A percentile compares a stretch with the other conserved stretches of the same genome.
Evolutionary conservation across 2,113 vertebrate species (phyloP).

Genomic region (Sardina pilchardus): DNA sequence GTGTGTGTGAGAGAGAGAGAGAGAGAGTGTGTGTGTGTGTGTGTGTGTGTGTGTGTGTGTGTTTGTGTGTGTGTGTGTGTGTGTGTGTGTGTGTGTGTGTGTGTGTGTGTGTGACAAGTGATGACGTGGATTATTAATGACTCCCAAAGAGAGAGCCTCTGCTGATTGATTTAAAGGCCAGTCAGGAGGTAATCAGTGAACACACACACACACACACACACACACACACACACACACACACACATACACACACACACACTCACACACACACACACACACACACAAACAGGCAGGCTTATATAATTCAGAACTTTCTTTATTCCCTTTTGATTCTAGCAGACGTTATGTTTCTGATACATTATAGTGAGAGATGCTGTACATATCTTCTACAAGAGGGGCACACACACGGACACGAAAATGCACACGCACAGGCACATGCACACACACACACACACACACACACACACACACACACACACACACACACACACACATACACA

Average conservation of each 20-base stretch:
- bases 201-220: constrained; percentile 24
- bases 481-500: not conserved
- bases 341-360: no score
- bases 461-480: not conserved
- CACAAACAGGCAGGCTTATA: no score
- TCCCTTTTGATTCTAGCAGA: no score
- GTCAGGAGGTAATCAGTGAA: constrained; percentile 42
- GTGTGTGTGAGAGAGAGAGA: not conserved
- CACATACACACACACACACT: constrained; percentile 29
- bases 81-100: constrained; percentile 23
- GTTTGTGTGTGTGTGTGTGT: constrained; percentile 23
- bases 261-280: constrained; percentile 19
- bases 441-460: not conserved
- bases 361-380: no score
- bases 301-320: no score
- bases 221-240: not conserved
- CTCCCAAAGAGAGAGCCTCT: constrained; percentile 40
- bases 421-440: not conserved
- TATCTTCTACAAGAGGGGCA: no score
- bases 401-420: not conserved
- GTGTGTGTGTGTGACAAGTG: constrained; percentile 22
- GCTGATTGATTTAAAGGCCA: constrained; percentile 51
- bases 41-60: constrained; percentile 15
- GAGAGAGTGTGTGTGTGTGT: not conserved
- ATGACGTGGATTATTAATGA: constrained; percentile 55